phyloP scores from a whole-genome alignment of 2,888 invertebrate genomes.

The Phyto melanocephala region DNA sequence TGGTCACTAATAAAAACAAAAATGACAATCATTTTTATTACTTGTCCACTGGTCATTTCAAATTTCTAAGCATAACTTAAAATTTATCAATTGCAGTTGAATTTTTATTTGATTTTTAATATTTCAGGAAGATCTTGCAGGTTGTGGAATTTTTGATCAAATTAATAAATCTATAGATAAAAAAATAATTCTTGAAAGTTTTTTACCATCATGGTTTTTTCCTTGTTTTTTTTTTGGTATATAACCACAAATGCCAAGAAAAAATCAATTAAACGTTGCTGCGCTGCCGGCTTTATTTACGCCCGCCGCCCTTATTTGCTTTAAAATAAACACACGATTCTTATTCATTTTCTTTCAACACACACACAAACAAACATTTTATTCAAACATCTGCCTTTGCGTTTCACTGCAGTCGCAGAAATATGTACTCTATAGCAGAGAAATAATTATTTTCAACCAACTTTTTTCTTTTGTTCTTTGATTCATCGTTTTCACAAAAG shows the following conservation, averaged over 20 bases:
- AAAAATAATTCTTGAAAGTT: too few species aligned
- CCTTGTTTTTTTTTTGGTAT: conserved; percentile 36
- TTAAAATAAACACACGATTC: background rate
- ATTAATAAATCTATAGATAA: too few species aligned
- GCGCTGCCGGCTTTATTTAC: conserved; percentile 50
- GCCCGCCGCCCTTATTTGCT: conserved; percentile 62
- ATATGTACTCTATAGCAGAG: conserved; percentile 59
- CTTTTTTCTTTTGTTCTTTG: conserved; percentile 31
- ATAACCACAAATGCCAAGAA: conserved; percentile 56
- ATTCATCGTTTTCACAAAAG: conserved; percentile 66
- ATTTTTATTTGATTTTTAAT: background rate
- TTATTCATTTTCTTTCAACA: conserved; percentile 65
- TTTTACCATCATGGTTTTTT: background rate
- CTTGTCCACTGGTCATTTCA: too few species aligned
- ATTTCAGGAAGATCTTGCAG: background rate
- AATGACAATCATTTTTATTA: too few species aligned
- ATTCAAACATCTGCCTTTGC: conserved; percentile 69
- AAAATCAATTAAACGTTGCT: conserved; percentile 65
- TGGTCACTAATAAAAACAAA: too few species aligned
- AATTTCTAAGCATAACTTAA: too few species aligned
- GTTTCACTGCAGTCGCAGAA: conserved; percentile 59
- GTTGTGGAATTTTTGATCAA: conserved; percentile 31
- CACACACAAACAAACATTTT: conserved; percentile 63
- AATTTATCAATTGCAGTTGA: background rate
- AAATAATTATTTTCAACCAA: conserved; percentile 60